These are phyloP conservation scores for Heliconius ismenius DNA, from an alignment of 2,888 invertebrate species.

Conservation along the genomic window DNA sequence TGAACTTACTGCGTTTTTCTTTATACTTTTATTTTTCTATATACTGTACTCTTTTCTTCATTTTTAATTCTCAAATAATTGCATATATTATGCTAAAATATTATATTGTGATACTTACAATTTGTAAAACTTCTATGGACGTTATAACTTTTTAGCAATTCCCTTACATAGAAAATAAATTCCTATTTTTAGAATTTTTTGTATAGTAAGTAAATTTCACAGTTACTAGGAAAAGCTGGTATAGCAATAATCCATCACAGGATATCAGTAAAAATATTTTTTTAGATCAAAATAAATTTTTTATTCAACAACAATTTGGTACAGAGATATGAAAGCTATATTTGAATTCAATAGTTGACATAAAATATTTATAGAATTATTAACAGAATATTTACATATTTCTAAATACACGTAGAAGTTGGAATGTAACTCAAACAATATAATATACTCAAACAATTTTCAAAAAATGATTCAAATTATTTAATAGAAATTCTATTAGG, in stretches of 20 bases:
- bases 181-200: background rate
- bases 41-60: no score
- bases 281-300: background rate
- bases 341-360: background rate
- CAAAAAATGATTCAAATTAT: no score
- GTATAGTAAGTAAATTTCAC: background rate
- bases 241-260: background rate
- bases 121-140: background rate
- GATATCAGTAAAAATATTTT: background rate
- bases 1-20: no score
- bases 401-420: background rate
- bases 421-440: background rate
- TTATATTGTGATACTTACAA: background rate
- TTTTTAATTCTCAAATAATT: background rate
- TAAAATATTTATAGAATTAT: conserved; percentile 4
- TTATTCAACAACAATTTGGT: background rate
- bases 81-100: background rate
- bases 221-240: background rate
- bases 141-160: background rate
- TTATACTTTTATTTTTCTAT: no score
- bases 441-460: no score
- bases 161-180: background rate
- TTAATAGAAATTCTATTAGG: no score
- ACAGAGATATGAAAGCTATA: background rate
- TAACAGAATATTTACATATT: background rate